These are phyloP conservation scores for Mantis religiosa DNA, from an alignment of 2,888 invertebrate species.

Conservation along the genomic window DNA sequence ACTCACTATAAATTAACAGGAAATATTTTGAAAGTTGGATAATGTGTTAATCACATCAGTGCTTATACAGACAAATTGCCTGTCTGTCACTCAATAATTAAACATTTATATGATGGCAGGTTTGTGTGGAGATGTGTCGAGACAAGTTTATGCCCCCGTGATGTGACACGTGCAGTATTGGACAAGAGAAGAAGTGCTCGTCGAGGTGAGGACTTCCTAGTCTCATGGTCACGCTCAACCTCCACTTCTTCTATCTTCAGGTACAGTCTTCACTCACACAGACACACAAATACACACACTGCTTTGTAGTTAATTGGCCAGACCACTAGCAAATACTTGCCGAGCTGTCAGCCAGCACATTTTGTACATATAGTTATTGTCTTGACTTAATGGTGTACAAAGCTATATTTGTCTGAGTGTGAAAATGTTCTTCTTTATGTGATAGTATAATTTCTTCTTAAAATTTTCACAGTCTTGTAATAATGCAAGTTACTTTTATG, in stretches of 20 bases:
- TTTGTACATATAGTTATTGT: background rate
- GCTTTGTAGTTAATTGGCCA: background rate
- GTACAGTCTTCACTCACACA: conserved; percentile 31
- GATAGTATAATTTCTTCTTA: no score
- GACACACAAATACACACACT: background rate
- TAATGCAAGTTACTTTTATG: no score
- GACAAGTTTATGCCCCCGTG: conserved; percentile 68
- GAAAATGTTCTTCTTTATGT: no score
- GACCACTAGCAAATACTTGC: background rate
- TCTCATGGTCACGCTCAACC: conserved; percentile 43
- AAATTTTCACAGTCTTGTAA: no score
- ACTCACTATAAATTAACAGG: no score
- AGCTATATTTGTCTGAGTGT: background rate
- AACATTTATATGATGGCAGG: conserved; percentile 47
- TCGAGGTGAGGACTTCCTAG: conserved; percentile 41
- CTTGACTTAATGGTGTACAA: background rate
- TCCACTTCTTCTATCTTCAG: conserved; percentile 42
- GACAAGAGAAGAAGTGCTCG: conserved; percentile 40
- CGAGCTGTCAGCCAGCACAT: background rate
- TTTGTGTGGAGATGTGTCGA: conserved; percentile 64
- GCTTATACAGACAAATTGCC: no score
- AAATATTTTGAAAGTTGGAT: no score
- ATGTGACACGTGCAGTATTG: conserved; percentile 66
- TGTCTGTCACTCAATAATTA: background rate
- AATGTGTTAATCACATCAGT: no score